These are phyloP conservation scores for Nematostella vectensis DNA, from an alignment of 92 coral and sea anemone genomes.

Conservation along the genomic window DNA sequence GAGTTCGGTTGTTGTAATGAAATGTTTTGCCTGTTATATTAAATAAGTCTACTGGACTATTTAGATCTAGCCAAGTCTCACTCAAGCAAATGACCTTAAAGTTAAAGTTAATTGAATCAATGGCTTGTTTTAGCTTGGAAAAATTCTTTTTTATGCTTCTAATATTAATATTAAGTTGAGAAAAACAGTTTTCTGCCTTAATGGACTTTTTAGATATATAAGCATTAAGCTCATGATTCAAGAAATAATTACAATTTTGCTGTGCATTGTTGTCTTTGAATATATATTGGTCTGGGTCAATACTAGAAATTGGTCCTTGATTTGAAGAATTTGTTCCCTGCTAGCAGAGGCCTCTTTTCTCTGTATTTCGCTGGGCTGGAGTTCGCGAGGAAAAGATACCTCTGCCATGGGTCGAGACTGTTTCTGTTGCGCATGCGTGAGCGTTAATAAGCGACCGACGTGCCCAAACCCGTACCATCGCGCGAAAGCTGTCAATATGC, in stretches of 20 bases:
- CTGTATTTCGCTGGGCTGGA: too few relatives aligned
- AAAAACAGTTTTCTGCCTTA: neutral
- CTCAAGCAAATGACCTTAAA: neutral
- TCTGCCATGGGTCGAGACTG: too few relatives aligned
- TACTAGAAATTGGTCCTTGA: neutral
- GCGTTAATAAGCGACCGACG: too few relatives aligned
- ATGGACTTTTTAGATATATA: neutral
- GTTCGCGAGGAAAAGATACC: too few relatives aligned
- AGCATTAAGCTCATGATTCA: neutral
- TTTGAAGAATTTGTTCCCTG: neutral
- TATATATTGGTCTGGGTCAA: neutral
- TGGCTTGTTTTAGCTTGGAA: neutral
- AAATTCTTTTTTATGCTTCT: neutral
- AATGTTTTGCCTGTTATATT: neutral
- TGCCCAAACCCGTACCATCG: too few relatives aligned
- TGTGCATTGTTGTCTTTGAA: neutral
- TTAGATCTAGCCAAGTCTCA: neutral
- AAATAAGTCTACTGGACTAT: neutral
- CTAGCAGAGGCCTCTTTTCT: too few relatives aligned
- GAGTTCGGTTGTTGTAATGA: neutral
- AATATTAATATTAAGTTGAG: neutral
- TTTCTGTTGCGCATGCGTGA: too few relatives aligned
- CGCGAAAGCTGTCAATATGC: too few relatives aligned
- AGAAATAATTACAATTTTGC: neutral
- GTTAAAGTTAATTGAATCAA: neutral